Conservation (phyloP, 2,113 vertebrate species). For the Phocoena sinus region DNA sequence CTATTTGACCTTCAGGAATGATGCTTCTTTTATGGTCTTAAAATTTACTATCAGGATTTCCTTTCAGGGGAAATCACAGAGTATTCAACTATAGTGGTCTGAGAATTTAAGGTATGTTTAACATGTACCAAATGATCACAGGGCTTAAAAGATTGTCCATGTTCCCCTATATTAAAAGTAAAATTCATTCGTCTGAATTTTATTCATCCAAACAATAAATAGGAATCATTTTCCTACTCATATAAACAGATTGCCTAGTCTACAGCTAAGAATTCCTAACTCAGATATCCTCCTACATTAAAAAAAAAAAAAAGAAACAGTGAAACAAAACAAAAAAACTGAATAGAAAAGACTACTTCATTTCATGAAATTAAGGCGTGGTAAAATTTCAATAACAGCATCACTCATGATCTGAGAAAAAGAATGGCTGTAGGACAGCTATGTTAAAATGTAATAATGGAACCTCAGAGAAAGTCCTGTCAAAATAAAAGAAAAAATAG, state of each 20-base stretch:
- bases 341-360: neutral
- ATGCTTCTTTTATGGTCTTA: neutral
- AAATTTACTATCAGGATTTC: neutral
- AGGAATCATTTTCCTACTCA: neutral
- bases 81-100: neutral
- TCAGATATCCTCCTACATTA: neutral
- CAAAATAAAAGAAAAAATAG: constrained; percentile 35
- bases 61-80: neutral
- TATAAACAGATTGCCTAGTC: neutral
- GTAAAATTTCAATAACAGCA: neutral
- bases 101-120: neutral
- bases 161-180: neutral
- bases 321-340: neutral
- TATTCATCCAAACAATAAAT: neutral
- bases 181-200: constrained; percentile 2
- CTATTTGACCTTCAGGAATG: neutral
- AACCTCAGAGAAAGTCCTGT: neutral
- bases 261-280: neutral
- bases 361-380: neutral
- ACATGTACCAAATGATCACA: constrained; percentile 11
- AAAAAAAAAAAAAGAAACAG: neutral
- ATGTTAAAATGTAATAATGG: constrained; percentile 7
- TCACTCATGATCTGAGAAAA: neutral
- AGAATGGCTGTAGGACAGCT: neutral
- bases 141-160: neutral